Base-by-base conservation (phyloP, 2,797 vertebrate genomes). In the Coreius guichenoti region DNA sequence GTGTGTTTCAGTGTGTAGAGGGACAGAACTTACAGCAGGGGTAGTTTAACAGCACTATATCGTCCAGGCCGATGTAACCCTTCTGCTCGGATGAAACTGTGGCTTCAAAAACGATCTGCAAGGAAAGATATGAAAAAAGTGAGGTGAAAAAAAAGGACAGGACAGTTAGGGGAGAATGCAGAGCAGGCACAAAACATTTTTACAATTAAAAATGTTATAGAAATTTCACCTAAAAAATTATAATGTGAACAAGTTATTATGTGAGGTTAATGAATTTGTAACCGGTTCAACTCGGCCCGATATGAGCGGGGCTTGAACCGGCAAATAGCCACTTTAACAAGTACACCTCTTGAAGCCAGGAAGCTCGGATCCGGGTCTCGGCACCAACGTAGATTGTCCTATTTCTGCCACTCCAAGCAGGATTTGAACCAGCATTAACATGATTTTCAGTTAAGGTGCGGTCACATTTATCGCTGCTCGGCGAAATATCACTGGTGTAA, bases 51-150 rank as follows among this genome's bases (percentile, higher is more conserved):
- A 99, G 95, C 90, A 98, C 91, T 80, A 99, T 97, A 92, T 99
- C 97, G 88, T 99, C 98, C 93, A 99, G 91, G 82, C 96, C 98
- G 4, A 99, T 95, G 92, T 97, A 99, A 70, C 98, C 98, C 90
- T 94, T 95, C 26, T 90, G 95, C 87, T 97, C 97, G 0, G 94
- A 92, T 45, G 97, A 98, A 81, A 98, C 89, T 29, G 96, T 95
- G 0, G 96, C 97, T 90, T 99, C 98, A 56, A 99, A 99, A 83
- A 98, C 93, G 83, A 99, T 96, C 98, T 99, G 93, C n/a, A 87
- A 87, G 80, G 54, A 73, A 67, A 67, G 16, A 77, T 3, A 83
- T 49, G 43, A 33, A 51, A 39, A 31, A 67, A 68, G 26, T 47
- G 36, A 76, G 47, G 67, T 72, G 67, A 68, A 74, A 88, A 17